Percentiles rank a stretch among this genome's conserved stretches.
Conservation (phyloP, 2,888 invertebrate species). For the Leucophenga maculata region DNA sequence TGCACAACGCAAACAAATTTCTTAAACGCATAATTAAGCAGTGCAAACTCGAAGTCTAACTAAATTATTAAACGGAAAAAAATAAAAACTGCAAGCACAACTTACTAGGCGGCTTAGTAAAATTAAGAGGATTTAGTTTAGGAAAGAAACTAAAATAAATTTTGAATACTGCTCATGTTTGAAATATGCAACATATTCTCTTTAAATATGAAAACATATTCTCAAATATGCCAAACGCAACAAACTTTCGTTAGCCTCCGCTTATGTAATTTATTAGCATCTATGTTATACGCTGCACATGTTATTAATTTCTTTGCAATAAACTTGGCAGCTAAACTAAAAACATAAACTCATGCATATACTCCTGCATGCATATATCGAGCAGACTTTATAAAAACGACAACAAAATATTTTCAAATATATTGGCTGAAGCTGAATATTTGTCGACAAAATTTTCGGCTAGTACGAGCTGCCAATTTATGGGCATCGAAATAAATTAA, state of each 20-base stretch:
- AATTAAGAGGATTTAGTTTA: not conserved
- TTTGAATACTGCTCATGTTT: too few relatives aligned
- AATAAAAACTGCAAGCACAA: not conserved
- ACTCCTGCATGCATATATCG: too few relatives aligned
- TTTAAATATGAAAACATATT: too few relatives aligned
- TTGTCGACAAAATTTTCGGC: slow-evolving; percentile 2
- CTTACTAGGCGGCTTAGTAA: not conserved
- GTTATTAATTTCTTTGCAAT: not conserved
- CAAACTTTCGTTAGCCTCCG: too few relatives aligned
- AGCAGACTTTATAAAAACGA: slow-evolving; percentile 49
- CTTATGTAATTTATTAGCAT: too few relatives aligned
- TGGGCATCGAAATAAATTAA: slow-evolving; percentile 60
- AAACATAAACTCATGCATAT: slow-evolving; percentile 63
- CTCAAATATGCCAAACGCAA: too few relatives aligned
- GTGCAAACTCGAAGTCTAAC: slow-evolving; percentile 2
- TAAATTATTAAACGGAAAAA: not conserved
- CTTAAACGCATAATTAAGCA: slow-evolving; percentile 20
- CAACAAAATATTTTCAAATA: slow-evolving; percentile 4
- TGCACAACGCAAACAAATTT: slow-evolving; percentile 17
- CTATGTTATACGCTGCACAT: too few relatives aligned
- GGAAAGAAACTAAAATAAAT: too few relatives aligned
- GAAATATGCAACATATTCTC: too few relatives aligned
- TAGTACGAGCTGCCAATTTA: slow-evolving; percentile 53
- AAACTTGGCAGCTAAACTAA: slow-evolving; percentile 51
- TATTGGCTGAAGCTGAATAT: not conserved